These are phyloP conservation scores for Temnopleurus reevesii DNA, from an alignment of 53 echinoderm and acorn worm genomes.

Conservation along the genomic window DNA sequence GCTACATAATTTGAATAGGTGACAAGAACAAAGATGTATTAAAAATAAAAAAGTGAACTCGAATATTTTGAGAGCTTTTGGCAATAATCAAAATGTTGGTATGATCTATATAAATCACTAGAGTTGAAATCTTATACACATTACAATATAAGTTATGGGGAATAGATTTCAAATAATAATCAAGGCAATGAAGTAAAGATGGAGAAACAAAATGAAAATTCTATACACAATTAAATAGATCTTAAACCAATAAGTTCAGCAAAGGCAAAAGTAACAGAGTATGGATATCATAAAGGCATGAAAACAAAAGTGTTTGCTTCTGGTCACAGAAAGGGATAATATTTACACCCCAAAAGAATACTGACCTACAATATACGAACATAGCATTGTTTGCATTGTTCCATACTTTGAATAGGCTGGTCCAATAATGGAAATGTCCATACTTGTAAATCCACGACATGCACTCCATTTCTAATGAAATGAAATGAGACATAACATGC, in stretches of 20 bases:
- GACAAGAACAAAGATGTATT: too few relatives aligned
- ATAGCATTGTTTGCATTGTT: neutral
- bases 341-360: neutral
- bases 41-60: too few relatives aligned
- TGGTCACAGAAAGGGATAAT: neutral
- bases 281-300: neutral
- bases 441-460: neutral
- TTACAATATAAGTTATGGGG: too few relatives aligned
- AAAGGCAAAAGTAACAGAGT: neutral
- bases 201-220: neutral
- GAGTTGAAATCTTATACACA: too few relatives aligned
- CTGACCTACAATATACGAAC: neutral
- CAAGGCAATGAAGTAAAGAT: neutral
- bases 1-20: too few relatives aligned
- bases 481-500: neutral
- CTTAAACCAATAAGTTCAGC: neutral
- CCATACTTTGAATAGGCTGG: neutral
- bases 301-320: neutral
- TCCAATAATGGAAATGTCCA: slow-evolving; percentile 1
- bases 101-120: too few relatives aligned
- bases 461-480: neutral
- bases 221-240: neutral
- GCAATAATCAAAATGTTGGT: too few relatives aligned
- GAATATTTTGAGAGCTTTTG: too few relatives aligned
- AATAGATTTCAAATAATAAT: too few relatives aligned